Percentiles rank a stretch among this genome's conserved stretches.
Conservation (phyloP, 2,113 vertebrate species). For the Catharus minimus region DNA sequence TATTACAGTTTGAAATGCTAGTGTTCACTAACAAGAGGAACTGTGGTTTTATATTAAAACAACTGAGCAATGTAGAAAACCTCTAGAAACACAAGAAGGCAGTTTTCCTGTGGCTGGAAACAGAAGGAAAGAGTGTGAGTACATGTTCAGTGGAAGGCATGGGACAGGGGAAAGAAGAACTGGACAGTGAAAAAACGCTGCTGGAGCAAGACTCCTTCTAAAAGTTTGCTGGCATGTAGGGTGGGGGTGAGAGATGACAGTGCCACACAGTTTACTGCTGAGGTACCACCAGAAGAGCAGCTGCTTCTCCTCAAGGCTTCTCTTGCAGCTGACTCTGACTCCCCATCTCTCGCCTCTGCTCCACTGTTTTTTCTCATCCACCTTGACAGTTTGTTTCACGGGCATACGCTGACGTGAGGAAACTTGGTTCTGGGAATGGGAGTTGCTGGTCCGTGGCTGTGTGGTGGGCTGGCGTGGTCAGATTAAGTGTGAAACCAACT, state of each 20-base stretch:
- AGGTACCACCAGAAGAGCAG: neutral
- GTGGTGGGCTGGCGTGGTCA: neutral
- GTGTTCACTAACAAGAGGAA: conserved; percentile 25
- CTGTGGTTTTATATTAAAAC: conserved; percentile 30
- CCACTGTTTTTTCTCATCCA: neutral
- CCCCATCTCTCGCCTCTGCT: neutral
- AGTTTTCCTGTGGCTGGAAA: conserved; percentile 12
- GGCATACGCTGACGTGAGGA: accelerated
- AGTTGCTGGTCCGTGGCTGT: neutral
- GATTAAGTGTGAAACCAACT: neutral
- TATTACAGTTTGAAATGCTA: conserved; percentile 56
- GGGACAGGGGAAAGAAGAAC: neutral
- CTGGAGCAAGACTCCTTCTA: neutral
- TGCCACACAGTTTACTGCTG: neutral
- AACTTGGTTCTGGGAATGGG: neutral
- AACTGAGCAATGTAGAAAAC: neutral
- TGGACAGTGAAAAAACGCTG: neutral
- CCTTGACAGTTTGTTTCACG: neutral
- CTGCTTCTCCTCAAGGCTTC: neutral
- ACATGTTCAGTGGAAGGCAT: neutral
- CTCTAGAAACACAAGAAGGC: neutral
- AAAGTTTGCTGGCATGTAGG: accelerated
- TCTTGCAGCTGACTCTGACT: neutral
- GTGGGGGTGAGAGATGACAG: neutral
- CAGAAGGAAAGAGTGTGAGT: neutral